phyloP scores from a whole-genome alignment of 2,113 vertebrate species.

The Strigops habroptila region DNA sequence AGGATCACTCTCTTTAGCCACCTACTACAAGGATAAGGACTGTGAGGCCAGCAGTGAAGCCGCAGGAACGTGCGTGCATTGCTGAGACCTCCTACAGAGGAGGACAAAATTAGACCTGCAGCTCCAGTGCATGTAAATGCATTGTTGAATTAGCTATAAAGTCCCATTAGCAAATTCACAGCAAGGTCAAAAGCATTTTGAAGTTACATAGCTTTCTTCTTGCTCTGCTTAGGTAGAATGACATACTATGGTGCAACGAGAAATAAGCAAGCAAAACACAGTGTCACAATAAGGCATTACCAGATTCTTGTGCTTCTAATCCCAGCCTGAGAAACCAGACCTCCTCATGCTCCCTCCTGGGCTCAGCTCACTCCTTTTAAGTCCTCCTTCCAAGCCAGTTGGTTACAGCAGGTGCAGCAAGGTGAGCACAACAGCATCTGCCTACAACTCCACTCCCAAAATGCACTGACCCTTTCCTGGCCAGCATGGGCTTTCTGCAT shows the following conservation, averaged over 20 bases:
- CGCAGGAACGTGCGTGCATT: no score
- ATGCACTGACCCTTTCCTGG: neutral
- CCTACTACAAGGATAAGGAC: neutral
- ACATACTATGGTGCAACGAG: accelerated
- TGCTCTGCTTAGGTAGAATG: neutral
- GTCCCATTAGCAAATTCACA: neutral
- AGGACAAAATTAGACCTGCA: neutral
- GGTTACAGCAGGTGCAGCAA: neutral
- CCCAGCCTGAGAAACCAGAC: neutral
- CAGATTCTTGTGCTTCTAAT: neutral
- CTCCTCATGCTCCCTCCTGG: accelerated
- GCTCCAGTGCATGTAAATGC: accelerated
- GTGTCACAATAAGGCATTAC: neutral
- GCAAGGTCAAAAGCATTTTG: neutral
- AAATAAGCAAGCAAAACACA: neutral
- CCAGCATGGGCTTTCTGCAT: neutral
- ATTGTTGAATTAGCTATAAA: neutral
- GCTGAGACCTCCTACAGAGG: neutral
- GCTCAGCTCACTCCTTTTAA: neutral
- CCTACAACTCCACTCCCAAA: neutral
- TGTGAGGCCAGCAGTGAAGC: neutral
- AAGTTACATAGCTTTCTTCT: neutral
- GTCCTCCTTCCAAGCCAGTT: neutral
- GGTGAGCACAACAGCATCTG: neutral
- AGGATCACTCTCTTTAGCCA: neutral